These are phyloP conservation scores for Nannobrachium achirus DNA, from an alignment of 2,113 vertebrate species.

Conservation along the genomic window DNA sequence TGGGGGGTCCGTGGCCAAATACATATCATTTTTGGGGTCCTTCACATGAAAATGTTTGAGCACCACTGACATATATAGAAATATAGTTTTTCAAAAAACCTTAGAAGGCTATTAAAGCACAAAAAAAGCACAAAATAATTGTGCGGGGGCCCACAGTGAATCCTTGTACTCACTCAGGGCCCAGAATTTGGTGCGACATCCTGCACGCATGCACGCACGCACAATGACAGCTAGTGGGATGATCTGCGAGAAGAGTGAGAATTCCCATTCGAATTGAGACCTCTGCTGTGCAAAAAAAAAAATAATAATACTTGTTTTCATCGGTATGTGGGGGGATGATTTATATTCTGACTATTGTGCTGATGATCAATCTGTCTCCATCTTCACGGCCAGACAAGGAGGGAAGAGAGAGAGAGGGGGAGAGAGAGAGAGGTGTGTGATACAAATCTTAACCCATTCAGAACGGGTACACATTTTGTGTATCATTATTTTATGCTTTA, in stretches of 20 bases:
- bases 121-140: no score
- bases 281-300: no score
- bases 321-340: not conserved
- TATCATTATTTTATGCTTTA: no score
- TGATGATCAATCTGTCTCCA: constrained; percentile 1
- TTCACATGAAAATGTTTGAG: no score
- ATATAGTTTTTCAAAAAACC: no score
- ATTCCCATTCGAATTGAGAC: not conserved
- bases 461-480: no score
- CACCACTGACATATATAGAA: no score
- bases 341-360: not conserved
- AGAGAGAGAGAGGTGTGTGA: constrained; percentile 3
- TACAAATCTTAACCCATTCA: no score
- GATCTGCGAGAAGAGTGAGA: not conserved
- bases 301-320: not conserved
- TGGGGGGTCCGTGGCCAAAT: no score
- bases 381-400: not conserved
- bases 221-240: not conserved
- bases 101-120: no score
- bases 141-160: no score
- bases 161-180: not conserved
- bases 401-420: not conserved
- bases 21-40: no score
- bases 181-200: not conserved
- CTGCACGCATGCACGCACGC: not conserved